A percentile compares a stretch with the other conserved stretches of the same genome.
These are phyloP conservation scores for Psilopsiagon aurifrons DNA, from an alignment of 2,113 vertebrate species.

Conservation along the genomic window DNA sequence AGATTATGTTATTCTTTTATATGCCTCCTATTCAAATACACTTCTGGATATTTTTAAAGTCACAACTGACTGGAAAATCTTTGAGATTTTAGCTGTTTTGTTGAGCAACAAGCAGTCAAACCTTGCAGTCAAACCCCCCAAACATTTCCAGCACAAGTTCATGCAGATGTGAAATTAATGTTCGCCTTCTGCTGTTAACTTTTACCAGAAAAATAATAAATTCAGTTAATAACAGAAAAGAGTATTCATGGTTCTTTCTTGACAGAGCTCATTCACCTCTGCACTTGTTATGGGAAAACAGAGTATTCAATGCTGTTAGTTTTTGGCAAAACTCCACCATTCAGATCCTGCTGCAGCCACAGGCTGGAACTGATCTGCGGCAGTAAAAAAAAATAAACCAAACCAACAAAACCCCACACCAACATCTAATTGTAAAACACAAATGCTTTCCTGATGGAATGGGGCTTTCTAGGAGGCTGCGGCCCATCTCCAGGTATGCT, in stretches of 20 bases:
- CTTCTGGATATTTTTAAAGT: constrained; percentile 47
- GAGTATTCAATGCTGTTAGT: constrained; percentile 31
- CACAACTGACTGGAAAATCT: background rate
- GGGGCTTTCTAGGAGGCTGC: constrained; percentile 21
- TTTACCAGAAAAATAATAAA: constrained; percentile 55
- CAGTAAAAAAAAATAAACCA: constrained; percentile 2
- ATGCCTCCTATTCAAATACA: background rate
- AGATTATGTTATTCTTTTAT: constrained; percentile 20
- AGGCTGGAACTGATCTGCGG: constrained; percentile 28
- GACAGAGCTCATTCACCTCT: constrained; percentile 21
- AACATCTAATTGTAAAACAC: constrained; percentile 54
- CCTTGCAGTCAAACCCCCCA: background rate
- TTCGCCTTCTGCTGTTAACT: constrained; percentile 18
- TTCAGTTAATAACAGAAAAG: constrained; percentile 27
- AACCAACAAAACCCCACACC: background rate
- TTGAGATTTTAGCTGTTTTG: constrained; percentile 16
- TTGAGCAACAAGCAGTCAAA: background rate
- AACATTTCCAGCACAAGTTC: constrained; percentile 8
- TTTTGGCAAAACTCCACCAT: constrained; percentile 64
- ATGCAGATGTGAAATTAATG: constrained; percentile 13
- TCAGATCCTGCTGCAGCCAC: constrained; percentile 63
- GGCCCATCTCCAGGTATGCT: constrained; percentile 40
- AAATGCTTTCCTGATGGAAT: constrained; percentile 63
- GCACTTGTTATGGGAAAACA: constrained; percentile 60
- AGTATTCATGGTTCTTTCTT: constrained; percentile 31